A percentile compares a stretch with the other conserved stretches of the same genome.
phyloP scores from a whole-genome alignment of 1,140 invertebrate species.

The Archegozetes longisetosus region DNA sequence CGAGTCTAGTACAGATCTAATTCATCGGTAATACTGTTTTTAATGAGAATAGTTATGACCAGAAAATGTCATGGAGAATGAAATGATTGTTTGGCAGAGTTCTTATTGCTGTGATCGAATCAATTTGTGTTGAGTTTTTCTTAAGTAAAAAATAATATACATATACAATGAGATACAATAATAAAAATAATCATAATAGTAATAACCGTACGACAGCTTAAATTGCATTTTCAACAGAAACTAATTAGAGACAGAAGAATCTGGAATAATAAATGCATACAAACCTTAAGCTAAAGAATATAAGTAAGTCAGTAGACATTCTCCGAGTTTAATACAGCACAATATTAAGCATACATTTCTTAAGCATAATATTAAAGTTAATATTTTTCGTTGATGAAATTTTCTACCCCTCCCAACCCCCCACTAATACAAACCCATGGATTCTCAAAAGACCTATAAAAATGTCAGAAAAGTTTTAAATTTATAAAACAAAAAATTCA shows the following conservation, averaged over 20 bases:
- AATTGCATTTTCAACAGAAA: too few relatives aligned
- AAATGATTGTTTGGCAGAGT: neutral
- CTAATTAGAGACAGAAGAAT: neutral
- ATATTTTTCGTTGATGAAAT: neutral
- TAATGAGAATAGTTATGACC: neutral
- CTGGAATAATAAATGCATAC: neutral
- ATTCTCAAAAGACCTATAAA: neutral
- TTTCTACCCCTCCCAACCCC: neutral
- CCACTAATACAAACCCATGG: neutral
- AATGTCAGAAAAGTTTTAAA: neutral
- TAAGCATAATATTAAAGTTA: neutral
- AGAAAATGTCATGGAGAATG: neutral
- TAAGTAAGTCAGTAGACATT: neutral
- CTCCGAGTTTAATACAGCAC: neutral
- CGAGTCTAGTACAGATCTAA: too few relatives aligned
- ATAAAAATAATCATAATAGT: too few relatives aligned
- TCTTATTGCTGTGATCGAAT: neutral
- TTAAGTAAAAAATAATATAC: too few relatives aligned
- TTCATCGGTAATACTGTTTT: neutral
- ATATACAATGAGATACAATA: too few relatives aligned
- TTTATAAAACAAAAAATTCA: neutral
- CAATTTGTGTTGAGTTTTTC: neutral
- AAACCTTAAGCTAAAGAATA: neutral
- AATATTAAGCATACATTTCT: neutral
- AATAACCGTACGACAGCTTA: too few relatives aligned